A percentile compares a stretch with the other conserved stretches of the same genome.
These are phyloP conservation scores for Dromiciops gliroides DNA, from an alignment of 2,113 vertebrate genomes.

Conservation along the genomic window DNA sequence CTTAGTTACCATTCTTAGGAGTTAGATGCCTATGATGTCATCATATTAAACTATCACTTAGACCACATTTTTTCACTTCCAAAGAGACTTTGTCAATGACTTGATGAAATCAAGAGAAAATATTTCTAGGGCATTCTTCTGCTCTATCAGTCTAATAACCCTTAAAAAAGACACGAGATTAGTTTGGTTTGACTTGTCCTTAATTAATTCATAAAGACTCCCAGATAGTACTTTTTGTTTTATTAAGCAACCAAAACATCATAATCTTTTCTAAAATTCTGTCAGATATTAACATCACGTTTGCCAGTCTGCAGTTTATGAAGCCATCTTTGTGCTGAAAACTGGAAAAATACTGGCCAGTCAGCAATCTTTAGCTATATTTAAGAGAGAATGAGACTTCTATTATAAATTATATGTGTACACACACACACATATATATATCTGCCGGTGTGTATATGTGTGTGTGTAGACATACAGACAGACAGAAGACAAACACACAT, in stretches of 20 bases:
- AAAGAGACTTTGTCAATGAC: constrained; percentile 21
- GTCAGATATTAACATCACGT: background rate
- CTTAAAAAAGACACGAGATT: background rate
- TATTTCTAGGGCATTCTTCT: background rate
- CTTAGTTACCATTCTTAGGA: background rate
- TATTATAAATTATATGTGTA: too few relatives aligned
- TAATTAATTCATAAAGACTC: constrained; percentile 9
- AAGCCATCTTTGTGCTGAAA: too few relatives aligned
- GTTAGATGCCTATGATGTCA: background rate
- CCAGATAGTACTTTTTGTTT: constrained; percentile 10
- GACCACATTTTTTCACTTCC: background rate
- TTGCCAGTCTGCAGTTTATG: background rate
- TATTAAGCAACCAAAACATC: constrained; percentile 49
- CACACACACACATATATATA: too few relatives aligned
- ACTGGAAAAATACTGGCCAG: background rate
- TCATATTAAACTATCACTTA: background rate
- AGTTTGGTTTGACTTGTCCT: constrained; percentile 31
- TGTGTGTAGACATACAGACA: too few relatives aligned
- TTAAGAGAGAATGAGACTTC: background rate
- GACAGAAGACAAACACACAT: too few relatives aligned
- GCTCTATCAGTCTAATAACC: constrained; percentile 8
- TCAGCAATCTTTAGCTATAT: background rate
- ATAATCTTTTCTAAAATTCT: constrained; percentile 39
- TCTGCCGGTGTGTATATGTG: too few relatives aligned
- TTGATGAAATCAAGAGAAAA: constrained; percentile 52